Conservation (phyloP, 2,797 vertebrate genomes). For the Alfaro cultratus region DNA sequence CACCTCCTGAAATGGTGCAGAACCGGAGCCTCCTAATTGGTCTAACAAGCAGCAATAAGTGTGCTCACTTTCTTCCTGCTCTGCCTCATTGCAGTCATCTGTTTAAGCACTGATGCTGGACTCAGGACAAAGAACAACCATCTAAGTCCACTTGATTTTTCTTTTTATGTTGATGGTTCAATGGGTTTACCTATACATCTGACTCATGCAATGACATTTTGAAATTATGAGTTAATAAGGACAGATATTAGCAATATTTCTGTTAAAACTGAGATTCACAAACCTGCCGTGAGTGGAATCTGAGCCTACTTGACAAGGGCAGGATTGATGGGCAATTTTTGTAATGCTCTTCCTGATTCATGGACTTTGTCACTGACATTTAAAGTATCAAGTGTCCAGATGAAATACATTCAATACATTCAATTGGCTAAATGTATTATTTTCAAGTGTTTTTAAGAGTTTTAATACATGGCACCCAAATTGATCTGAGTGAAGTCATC, state of each 20-base stretch:
- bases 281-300: background rate
- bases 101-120: background rate
- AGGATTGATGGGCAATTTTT: background rate
- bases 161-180: background rate
- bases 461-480: background rate
- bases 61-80: slow-evolving; percentile 29
- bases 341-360: background rate
- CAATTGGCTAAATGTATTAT: background rate
- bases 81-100: slow-evolving; percentile 29
- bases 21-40: slow-evolving; percentile 33
- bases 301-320: background rate
- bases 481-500: background rate
- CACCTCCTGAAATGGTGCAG: slow-evolving; percentile 14
- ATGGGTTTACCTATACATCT: background rate
- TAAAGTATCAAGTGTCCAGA: background rate
- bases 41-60: slow-evolving; percentile 44
- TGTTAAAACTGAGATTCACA: background rate
- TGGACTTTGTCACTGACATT: background rate
- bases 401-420: background rate
- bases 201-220: background rate
- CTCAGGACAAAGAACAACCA: background rate
- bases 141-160: background rate
- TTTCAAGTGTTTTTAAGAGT: background rate
- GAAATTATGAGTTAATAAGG: background rate
- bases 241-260: background rate